Percentiles rank a stretch among this genome's conserved stretches.
phyloP scores from a whole-genome alignment of 64 coral and sea anemone species.

The Dendrophyllia cribrosa region DNA sequence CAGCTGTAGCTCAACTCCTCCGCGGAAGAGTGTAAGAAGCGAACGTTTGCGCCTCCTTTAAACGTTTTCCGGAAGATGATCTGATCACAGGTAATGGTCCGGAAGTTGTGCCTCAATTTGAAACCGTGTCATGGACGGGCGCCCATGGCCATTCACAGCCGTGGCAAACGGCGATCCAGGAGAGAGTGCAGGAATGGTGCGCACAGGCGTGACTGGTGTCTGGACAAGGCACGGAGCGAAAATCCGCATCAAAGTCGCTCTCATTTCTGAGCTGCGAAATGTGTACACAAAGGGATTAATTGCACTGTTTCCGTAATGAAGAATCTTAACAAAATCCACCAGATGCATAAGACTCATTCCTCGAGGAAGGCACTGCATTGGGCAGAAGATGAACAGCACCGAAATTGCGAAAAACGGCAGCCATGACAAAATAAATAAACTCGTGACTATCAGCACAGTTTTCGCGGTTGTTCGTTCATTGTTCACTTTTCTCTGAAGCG shows the following conservation, averaged over 20 bases:
- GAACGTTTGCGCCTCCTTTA: background rate
- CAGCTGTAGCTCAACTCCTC: too few species aligned
- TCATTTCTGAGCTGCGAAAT: constrained; percentile 14
- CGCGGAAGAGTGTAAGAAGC: too few species aligned
- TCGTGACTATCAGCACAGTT: constrained; percentile 26
- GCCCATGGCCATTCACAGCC: background rate
- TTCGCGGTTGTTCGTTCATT: background rate
- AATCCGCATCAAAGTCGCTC: background rate
- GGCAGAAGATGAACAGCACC: constrained; percentile 7
- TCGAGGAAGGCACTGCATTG: background rate
- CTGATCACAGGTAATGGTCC: background rate
- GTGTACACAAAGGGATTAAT: constrained; percentile 37
- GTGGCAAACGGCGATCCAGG: background rate
- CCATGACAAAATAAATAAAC: constrained; percentile 19
- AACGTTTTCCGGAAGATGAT: background rate
- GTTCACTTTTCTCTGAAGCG: background rate
- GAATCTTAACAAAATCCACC: constrained; percentile 51
- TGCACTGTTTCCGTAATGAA: constrained; percentile 53
- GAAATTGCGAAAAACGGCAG: constrained; percentile 42
- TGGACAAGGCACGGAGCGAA: background rate
- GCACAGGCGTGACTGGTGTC: too few species aligned
- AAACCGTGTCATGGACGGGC: background rate
- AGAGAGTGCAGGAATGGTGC: background rate
- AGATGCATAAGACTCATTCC: background rate
- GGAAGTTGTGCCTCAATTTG: background rate